phyloP scores from a whole-genome alignment of 2,888 invertebrate genomes.

The Baccha elongata region DNA sequence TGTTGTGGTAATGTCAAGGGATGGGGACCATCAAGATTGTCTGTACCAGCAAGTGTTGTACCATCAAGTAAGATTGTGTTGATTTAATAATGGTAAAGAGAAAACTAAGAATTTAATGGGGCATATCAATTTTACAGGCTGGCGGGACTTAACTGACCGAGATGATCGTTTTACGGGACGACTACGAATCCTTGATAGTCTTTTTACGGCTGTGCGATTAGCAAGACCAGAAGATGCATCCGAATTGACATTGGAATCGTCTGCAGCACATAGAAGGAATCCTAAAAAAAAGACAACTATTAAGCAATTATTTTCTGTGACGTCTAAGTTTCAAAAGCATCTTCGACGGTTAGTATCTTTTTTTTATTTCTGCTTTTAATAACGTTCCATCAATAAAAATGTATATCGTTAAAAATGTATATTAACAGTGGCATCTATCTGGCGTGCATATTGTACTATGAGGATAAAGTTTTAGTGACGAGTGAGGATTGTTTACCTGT shows the following conservation, averaged over 20 bases:
- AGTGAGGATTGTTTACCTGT: conserved; percentile 98
- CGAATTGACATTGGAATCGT: conserved; percentile 86
- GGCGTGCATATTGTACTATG: conserved; percentile 96
- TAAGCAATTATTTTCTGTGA: conserved; percentile 96
- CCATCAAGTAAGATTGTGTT: conserved; percentile 89
- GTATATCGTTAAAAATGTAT: background rate
- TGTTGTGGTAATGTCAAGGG: conserved; percentile 97
- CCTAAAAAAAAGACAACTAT: conserved; percentile 94
- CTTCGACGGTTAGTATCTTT: conserved; percentile 86
- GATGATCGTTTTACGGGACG: conserved; percentile 87
- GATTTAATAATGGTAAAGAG: no score
- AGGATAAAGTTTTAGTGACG: conserved; percentile 97
- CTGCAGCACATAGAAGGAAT: conserved; percentile 87
- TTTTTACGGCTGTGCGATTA: conserved; percentile 88
- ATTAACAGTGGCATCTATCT: conserved; percentile 92
- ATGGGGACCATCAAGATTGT: conserved; percentile 90
- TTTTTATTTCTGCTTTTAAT: background rate
- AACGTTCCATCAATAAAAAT: background rate
- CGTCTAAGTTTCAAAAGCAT: conserved; percentile 98
- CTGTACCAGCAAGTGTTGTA: conserved; percentile 92
- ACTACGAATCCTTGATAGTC: conserved; percentile 88
- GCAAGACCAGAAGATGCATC: conserved; percentile 85
- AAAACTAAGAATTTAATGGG: background rate
- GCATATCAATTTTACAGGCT: conserved; percentile 84
- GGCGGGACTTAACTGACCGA: conserved; percentile 91